These are phyloP conservation scores for Aurelia sp. DNA, from an alignment of 30 jellyfish, hydroid and myxozoan species.

Conservation along the genomic window DNA sequence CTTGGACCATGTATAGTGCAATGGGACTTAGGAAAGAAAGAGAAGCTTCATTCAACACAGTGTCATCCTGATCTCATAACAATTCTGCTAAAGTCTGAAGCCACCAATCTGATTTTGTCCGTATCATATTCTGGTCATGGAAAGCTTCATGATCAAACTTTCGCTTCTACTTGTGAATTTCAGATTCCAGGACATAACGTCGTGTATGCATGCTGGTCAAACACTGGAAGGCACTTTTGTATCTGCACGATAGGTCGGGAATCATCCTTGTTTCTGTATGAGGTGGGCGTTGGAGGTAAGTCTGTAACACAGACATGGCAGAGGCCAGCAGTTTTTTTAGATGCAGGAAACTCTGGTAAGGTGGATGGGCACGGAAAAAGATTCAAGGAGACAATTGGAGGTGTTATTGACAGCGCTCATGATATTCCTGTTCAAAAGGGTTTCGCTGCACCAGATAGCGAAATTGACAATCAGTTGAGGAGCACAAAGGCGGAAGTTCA, in stretches of 20 bases:
- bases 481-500: neutral
- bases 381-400: neutral
- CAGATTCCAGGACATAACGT: constrained; percentile 74
- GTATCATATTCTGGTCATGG: constrained; percentile 83
- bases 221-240: constrained; percentile 57
- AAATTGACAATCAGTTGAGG: neutral
- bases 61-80: constrained; percentile 71
- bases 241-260: constrained; percentile 83
- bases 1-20: constrained; percentile 84
- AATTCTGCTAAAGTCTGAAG: constrained; percentile 46
- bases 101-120: constrained; percentile 24
- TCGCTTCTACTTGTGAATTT: constrained; percentile 25
- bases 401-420: neutral
- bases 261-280: constrained; percentile 65
- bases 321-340: neutral
- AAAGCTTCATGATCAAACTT: constrained; percentile 34
- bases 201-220: constrained; percentile 87
- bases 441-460: neutral
- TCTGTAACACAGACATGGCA: constrained; percentile 27
- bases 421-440: neutral
- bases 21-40: constrained; percentile 78
- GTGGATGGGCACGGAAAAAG: neutral
- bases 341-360: neutral
- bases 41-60: constrained; percentile 36
- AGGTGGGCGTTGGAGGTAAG: constrained; percentile 11